Percentiles rank a stretch among this genome's conserved stretches.
phyloP scores from a whole-genome alignment of 1,140 invertebrate genomes.

The Pectinophora gossypiella region DNA sequence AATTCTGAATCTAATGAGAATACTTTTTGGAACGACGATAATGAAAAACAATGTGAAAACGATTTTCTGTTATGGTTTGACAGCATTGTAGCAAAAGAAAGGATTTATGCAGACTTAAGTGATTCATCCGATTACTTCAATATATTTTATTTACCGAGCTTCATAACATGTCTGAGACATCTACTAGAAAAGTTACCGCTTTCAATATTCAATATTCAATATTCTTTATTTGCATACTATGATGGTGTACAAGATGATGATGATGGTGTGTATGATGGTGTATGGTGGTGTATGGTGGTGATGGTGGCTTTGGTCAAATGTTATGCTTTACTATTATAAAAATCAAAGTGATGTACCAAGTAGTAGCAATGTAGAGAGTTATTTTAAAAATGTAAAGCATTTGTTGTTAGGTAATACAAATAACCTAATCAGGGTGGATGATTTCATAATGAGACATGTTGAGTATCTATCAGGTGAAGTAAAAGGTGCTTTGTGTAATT shows the following conservation, averaged over 20 bases:
- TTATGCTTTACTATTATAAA: not conserved
- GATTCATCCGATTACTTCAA: not conserved
- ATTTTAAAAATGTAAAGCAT: not conserved
- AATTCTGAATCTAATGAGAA: not conserved
- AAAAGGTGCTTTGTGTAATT: not conserved
- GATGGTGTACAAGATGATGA: too few species aligned
- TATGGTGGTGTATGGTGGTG: too few species aligned
- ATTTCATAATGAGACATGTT: not conserved
- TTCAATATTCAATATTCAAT: too few species aligned
- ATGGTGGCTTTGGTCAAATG: constrained; percentile 1
- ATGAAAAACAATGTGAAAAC: not conserved
- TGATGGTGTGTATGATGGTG: too few species aligned
- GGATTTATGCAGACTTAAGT: not conserved
- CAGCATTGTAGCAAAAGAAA: not conserved
- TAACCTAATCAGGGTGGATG: not conserved
- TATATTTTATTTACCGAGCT: not conserved
- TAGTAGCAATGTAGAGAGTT: constrained; percentile 2
- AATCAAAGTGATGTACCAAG: not conserved
- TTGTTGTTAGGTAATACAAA: not conserved
- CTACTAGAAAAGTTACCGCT: not conserved
- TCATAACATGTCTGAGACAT: not conserved
- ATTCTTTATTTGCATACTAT: too few species aligned
- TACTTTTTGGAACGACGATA: not conserved
- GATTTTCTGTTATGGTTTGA: not conserved
- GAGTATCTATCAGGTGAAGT: not conserved